Percentiles rank a stretch among this genome's conserved stretches.
Conservation (phyloP, 2,888 invertebrate species). For the Ecdyonurus torrentis region DNA sequence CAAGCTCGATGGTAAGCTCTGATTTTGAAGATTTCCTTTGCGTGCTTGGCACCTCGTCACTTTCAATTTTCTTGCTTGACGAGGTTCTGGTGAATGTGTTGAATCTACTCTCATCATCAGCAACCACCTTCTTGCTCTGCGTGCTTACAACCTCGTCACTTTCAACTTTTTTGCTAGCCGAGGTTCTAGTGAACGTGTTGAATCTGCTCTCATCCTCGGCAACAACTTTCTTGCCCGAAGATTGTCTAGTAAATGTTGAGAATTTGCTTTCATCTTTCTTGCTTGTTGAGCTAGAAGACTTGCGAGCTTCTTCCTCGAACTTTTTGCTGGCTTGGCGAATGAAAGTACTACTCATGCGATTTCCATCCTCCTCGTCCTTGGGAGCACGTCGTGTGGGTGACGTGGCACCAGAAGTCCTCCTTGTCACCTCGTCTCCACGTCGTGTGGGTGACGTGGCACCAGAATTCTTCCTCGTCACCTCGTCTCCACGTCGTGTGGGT, state of each 20-base stretch:
- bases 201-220: neutral
- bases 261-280: neutral
- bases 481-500: neutral
- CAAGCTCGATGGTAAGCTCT: constrained; percentile 13
- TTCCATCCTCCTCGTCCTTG: neutral
- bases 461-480: neutral
- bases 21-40: constrained; percentile 11
- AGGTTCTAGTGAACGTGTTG: neutral
- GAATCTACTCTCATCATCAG: neutral
- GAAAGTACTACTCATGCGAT: neutral
- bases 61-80: neutral
- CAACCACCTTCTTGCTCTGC: no score
- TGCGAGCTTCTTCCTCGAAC: neutral
- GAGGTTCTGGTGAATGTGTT: neutral
- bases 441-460: neutral
- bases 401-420: neutral
- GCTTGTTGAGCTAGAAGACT: neutral
- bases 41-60: neutral
- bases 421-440: no score
- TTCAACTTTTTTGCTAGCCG: neutral
- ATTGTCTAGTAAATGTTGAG: neutral
- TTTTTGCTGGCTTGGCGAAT: neutral
- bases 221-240: neutral
- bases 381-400: neutral
- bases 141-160: neutral